These are phyloP conservation scores for Tyrophagus putrescentiae DNA, from an alignment of 1,140 invertebrate genomes.

Conservation along the genomic window DNA sequence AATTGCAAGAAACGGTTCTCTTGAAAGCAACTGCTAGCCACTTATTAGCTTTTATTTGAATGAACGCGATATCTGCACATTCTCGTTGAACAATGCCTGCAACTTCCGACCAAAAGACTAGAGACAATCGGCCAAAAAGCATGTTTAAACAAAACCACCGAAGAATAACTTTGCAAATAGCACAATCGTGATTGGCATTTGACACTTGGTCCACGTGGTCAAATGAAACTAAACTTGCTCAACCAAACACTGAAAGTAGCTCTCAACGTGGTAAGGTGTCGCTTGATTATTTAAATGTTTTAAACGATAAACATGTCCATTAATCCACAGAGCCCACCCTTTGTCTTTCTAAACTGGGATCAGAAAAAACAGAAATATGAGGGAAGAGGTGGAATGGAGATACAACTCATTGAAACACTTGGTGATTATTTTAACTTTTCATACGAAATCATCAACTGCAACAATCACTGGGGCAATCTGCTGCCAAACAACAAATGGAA, in stretches of 20 bases:
- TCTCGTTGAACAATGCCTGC: no score
- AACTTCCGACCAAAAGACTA: no score
- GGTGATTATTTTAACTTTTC: conserved; percentile 14
- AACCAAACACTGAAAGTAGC: neutral
- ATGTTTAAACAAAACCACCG: no score
- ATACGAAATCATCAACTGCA: conserved; percentile 7
- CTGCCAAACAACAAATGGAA: conserved; percentile 3
- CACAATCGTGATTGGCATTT: no score
- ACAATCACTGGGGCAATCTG: neutral
- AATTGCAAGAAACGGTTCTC: no score
- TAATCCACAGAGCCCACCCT: conserved; percentile 1
- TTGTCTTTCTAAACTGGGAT: neutral
- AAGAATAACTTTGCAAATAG: no score
- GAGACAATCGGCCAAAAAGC: no score
- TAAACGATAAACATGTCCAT: neutral
- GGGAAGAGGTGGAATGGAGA: neutral
- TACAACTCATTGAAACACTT: neutral
- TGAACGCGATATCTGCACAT: no score
- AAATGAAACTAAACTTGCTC: conserved; percentile 3
- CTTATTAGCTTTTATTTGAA: no score
- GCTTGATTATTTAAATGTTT: neutral
- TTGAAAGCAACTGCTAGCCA: neutral
- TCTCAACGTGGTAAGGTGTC: neutral
- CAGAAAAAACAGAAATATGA: neutral
- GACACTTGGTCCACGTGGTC: no score